phyloP scores from a whole-genome alignment of 2,888 invertebrate species.

The Synanthedon tipuliformis region DNA sequence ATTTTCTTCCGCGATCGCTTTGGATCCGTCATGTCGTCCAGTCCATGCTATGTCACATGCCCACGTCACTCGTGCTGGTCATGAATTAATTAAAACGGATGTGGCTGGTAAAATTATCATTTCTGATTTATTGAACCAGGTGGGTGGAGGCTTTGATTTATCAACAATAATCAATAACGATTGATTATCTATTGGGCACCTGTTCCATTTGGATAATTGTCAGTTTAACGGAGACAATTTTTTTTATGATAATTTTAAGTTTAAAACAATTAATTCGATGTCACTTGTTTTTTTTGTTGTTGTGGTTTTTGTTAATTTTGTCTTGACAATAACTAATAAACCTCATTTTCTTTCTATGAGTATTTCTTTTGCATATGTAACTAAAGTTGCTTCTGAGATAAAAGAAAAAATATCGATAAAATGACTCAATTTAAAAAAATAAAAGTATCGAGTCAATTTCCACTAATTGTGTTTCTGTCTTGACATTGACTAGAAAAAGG shows the following conservation, averaged over 20 bases:
- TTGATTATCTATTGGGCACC: not conserved
- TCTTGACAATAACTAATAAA: too few species aligned
- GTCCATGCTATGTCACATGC: not conserved
- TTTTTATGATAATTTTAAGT: not conserved
- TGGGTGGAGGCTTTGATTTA: conserved; percentile 22
- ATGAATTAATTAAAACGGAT: conserved; percentile 55
- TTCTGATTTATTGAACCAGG: conserved; percentile 40
- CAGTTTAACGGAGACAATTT: not conserved
- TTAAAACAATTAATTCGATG: not conserved
- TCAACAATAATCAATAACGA: not conserved
- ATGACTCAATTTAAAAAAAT: too few species aligned
- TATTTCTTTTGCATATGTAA: too few species aligned
- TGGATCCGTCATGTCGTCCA: not conserved
- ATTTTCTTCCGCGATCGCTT: not conserved
- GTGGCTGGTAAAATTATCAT: conserved; percentile 45
- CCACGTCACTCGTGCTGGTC: conserved; percentile 4
- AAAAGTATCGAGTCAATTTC: too few species aligned
- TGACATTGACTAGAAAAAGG: too few species aligned
- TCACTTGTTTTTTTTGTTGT: too few species aligned
- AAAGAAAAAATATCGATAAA: too few species aligned
- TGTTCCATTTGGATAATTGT: not conserved
- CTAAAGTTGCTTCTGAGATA: too few species aligned
- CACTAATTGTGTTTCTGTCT: too few species aligned
- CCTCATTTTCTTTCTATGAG: too few species aligned
- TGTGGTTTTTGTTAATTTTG: too few species aligned